These are phyloP conservation scores for Sinocyclocheilus grahami DNA, from an alignment of 2,113 vertebrate genomes.

Conservation along the genomic window DNA sequence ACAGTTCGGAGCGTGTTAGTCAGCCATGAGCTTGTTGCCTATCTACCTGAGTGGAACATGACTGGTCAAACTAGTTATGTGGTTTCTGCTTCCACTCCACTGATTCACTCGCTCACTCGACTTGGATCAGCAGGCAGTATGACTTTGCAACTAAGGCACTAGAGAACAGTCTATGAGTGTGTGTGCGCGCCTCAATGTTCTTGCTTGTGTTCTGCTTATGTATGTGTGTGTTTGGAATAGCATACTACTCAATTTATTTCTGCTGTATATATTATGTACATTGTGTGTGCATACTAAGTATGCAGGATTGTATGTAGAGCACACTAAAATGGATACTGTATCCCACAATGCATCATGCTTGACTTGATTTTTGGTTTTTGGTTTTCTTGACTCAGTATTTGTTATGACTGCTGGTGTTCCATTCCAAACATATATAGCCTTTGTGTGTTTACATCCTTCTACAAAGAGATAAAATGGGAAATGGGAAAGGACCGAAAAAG, in stretches of 20 bases:
- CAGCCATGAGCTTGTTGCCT: background rate
- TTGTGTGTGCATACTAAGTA: too few relatives aligned
- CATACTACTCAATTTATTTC: background rate
- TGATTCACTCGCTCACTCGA: background rate
- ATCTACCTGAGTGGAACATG: conserved; percentile 22
- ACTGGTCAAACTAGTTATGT: conserved; percentile 7
- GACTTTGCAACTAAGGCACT: background rate
- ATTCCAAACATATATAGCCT: background rate
- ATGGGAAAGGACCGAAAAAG: conserved; percentile 1
- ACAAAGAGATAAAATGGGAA: background rate
- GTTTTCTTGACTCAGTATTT: background rate
- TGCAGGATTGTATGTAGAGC: too few relatives aligned
- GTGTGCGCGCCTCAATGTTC: background rate
- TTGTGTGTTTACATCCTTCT: background rate
- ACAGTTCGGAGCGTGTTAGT: background rate
- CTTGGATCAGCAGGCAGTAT: conserved; percentile 18
- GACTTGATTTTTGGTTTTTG: too few relatives aligned
- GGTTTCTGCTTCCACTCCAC: conserved; percentile 43
- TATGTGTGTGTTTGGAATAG: background rate
- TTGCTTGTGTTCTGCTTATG: background rate
- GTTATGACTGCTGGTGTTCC: background rate
- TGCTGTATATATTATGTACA: background rate
- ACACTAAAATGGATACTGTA: background rate
- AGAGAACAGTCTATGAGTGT: background rate
- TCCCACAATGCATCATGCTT: background rate